A percentile compares a stretch with the other conserved stretches of the same genome.
These are phyloP conservation scores for Tympanoctomys barrerae DNA, from an alignment of 2,797 vertebrate genomes.

Conservation along the genomic window DNA sequence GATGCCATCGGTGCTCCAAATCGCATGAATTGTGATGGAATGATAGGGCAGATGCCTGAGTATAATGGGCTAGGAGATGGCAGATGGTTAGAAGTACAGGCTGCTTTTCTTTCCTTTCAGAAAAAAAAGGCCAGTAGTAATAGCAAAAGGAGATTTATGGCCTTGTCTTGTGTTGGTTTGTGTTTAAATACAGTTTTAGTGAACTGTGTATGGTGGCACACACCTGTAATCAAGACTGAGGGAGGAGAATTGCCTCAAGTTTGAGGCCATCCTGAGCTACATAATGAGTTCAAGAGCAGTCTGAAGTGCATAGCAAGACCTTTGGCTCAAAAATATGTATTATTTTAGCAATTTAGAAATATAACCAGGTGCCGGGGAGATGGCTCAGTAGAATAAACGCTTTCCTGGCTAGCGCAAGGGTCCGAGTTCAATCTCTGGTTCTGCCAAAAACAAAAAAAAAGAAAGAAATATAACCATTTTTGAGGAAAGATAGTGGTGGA, in stretches of 20 bases:
- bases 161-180: neutral
- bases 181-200: neutral
- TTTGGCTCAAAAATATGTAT: neutral
- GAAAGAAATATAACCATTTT: conserved; percentile 3
- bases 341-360: conserved; percentile 29
- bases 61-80: neutral
- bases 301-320: neutral
- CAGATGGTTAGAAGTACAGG: neutral
- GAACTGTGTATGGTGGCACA: neutral
- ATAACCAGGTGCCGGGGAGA: neutral
- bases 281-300: neutral
- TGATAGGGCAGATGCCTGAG: neutral
- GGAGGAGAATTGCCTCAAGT: neutral
- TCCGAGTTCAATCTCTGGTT: too few species aligned
- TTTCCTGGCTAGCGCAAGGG: too few species aligned
- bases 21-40: neutral
- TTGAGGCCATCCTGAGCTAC: neutral
- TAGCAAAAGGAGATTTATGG: conserved; percentile 50
- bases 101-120: neutral
- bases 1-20: neutral
- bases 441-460: too few species aligned
- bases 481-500: conserved; percentile 11
- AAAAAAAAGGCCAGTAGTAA: neutral
- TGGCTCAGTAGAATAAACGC: too few species aligned
- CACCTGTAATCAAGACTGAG: neutral